Percentiles rank a stretch among this genome's conserved stretches.
These are phyloP conservation scores for Tinea pellionella DNA, from an alignment of 2,888 invertebrate genomes.

Conservation along the genomic window DNA sequence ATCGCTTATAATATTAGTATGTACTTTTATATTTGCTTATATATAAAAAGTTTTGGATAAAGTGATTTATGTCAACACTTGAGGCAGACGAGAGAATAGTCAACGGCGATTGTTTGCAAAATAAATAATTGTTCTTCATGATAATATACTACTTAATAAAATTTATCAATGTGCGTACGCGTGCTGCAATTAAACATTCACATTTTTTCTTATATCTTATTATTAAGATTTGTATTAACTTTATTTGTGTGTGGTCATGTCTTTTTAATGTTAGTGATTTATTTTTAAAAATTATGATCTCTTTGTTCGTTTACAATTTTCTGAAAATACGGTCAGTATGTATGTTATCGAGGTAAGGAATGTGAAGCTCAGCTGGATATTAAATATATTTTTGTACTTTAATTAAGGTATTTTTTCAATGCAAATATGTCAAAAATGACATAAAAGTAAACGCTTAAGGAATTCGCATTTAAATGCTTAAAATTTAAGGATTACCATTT, in stretches of 20 bases:
- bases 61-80: not conserved
- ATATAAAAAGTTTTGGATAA: not conserved
- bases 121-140: not conserved
- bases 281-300: conserved; percentile 49
- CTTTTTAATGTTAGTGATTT: conserved; percentile 32
- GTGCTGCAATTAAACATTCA: not conserved
- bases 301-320: conserved; percentile 60
- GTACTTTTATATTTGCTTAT: not conserved
- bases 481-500: conserved; percentile 39
- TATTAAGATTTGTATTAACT: not conserved
- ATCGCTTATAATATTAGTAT: conserved; percentile 4
- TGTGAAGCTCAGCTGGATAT: conserved; percentile 40
- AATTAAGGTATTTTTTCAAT: conserved; percentile 7
- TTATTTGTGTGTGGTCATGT: conserved; percentile 49
- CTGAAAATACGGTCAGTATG: conserved; percentile 45
- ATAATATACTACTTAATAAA: not conserved
- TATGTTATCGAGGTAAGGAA: conserved; percentile 18
- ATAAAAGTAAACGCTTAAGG: conserved; percentile 23
- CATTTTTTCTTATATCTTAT: not conserved
- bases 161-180: not conserved
- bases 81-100: not conserved
- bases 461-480: conserved; percentile 59
- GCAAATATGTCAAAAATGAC: conserved; percentile 7
- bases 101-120: not conserved
- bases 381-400: conserved; percentile 11